Conservation (phyloP, 1,140 invertebrate genomes). For the Chrysomallon squamiferum region DNA sequence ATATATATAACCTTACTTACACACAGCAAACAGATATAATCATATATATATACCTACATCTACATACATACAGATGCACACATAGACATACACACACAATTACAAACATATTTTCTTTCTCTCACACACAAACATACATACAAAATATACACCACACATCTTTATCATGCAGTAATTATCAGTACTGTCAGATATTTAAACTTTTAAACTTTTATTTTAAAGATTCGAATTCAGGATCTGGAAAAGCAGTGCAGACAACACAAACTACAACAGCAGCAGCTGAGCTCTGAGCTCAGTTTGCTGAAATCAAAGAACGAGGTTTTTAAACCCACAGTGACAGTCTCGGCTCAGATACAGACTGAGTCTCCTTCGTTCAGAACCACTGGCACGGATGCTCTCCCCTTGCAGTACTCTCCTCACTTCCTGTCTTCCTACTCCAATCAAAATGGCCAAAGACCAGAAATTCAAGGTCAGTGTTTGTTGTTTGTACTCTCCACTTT, state of each 20-base stretch:
- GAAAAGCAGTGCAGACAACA: slow-evolving; percentile 74
- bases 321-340: not conserved
- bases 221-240: slow-evolving; percentile 67
- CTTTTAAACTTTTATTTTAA: no score
- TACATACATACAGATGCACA: no score
- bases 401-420: not conserved
- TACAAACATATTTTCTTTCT: no score
- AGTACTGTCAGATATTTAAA: no score
- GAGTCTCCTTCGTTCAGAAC: not conserved
- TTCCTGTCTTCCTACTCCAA: not conserved
- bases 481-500: not conserved
- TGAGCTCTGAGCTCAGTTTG: slow-evolving; percentile 60
- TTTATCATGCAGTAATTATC: no score
- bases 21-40: no score
- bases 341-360: not conserved
- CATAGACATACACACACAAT: no score
- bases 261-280: slow-evolving; percentile 86
- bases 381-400: slow-evolving; percentile 5
- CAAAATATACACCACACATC: no score
- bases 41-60: no score
- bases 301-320: not conserved
- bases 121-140: no score
- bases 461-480: not conserved
- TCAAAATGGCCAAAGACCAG: not conserved
- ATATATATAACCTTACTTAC: no score